These are phyloP conservation scores for Iselma pallidipennis DNA, from an alignment of 2,888 invertebrate species.

Conservation along the genomic window DNA sequence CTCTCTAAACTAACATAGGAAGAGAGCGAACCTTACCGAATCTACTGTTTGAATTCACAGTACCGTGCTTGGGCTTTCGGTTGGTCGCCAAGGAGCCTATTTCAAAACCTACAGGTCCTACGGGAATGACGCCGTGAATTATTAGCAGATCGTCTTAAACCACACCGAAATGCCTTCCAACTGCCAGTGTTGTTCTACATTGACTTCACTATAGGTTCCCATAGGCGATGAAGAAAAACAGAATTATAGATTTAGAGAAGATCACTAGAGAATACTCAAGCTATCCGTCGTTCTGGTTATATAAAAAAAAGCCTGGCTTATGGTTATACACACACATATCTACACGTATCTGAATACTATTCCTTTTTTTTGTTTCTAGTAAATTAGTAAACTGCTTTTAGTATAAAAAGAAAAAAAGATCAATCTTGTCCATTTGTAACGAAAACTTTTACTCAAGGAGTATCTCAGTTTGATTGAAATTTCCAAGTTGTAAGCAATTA, in stretches of 20 bases:
- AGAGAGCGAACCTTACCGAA: background rate
- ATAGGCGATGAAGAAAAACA: slow-evolving; percentile 30
- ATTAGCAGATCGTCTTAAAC: slow-evolving; percentile 31
- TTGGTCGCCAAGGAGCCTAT: slow-evolving; percentile 20
- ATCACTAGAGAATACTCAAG: slow-evolving; percentile 22
- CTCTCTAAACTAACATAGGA: background rate
- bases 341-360: too few relatives aligned
- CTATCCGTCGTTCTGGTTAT: slow-evolving; percentile 4
- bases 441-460: background rate
- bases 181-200: slow-evolving; percentile 14
- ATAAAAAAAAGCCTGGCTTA: slow-evolving; percentile 13
- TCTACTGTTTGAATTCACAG: background rate
- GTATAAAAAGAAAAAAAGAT: background rate
- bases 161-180: slow-evolving; percentile 26
- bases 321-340: too few relatives aligned
- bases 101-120: slow-evolving; percentile 27
- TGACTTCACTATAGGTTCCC: slow-evolving; percentile 18
- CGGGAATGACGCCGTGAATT: slow-evolving; percentile 25
- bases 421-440: background rate
- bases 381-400: background rate
- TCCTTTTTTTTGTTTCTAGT: background rate
- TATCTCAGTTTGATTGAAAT: background rate
- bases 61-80: slow-evolving; percentile 5
- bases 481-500: background rate
- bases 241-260: slow-evolving; percentile 34